These are phyloP conservation scores for Popillia japonica DNA, from an alignment of 1,140 invertebrate species.

Conservation along the genomic window DNA sequence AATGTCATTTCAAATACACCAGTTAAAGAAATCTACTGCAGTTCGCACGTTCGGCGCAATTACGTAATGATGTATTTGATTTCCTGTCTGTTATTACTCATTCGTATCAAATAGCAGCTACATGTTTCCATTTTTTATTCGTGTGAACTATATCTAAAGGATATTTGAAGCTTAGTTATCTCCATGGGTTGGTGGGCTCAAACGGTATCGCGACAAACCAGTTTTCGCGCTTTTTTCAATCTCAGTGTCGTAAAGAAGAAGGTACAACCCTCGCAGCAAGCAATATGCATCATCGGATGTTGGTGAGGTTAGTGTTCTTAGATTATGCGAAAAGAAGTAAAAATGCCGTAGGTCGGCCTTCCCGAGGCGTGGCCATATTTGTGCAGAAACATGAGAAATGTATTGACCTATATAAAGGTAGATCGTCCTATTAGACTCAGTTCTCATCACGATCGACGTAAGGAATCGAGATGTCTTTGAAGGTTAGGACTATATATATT, in stretches of 20 bases:
- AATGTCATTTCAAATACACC: neutral
- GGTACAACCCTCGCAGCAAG: slow-evolving; percentile 26
- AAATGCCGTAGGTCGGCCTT: slow-evolving; percentile 29
- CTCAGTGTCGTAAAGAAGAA: neutral
- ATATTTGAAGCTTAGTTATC: slow-evolving; percentile 12
- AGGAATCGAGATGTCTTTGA: slow-evolving; percentile 21
- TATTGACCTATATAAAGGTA: slow-evolving; percentile 34
- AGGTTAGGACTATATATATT: slow-evolving; percentile 1
- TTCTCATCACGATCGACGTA: slow-evolving; percentile 29
- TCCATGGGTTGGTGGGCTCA: neutral
- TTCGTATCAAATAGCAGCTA: slow-evolving; percentile 6
- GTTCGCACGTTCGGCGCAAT: neutral
- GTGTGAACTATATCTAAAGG: neutral
- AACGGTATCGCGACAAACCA: neutral
- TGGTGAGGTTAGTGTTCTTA: slow-evolving; percentile 22
- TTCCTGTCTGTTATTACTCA: slow-evolving; percentile 21
- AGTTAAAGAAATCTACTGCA: neutral
- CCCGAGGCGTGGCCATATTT: slow-evolving; percentile 32
- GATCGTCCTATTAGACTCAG: slow-evolving; percentile 19
- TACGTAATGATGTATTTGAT: neutral
- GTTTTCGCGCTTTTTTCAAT: slow-evolving; percentile 25
- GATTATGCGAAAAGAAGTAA: slow-evolving; percentile 23
- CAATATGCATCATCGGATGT: neutral
- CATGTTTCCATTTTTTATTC: neutral
- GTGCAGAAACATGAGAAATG: slow-evolving; percentile 31